Base-by-base conservation (phyloP, 2,888 invertebrate genomes). In the Heliconius sara region DNA sequence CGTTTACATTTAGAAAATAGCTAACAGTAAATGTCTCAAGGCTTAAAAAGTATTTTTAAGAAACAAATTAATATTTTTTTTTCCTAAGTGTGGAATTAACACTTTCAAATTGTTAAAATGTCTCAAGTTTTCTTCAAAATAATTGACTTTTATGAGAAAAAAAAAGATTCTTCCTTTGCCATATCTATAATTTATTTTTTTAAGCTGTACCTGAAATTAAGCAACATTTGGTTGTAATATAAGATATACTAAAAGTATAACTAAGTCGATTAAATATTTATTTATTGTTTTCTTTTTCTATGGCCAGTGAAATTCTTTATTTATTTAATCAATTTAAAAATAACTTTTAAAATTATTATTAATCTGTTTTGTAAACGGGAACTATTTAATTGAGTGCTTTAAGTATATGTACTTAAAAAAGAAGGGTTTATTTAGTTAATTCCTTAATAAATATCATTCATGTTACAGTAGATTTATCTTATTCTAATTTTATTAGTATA, bases 1-100 rank as follows among this genome's bases (percentile, higher is more conserved):
- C 73, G 73, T 78, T 73, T 67, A 74, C 73, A 67, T 78, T 78
- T 78, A 78, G 73, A 73, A 78, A 78, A 74, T 78, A 73, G 67
- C 39, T 47, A 47, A 52, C 47, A 1, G 12, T 47, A 13, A 25
- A 6, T 6, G 25, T 25, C 47, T 47, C 47, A 47, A 47, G 6
- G 0, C 47, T 47, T 16, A 47, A 16, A 16, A 47, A 5, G 5
- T 1, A 16, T 47, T 47, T 5, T 47, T 5, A 1, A 47, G 47
- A 47, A 47, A 47, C 47, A 47, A 16, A 47, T 47, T 1, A 47
- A 47, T 6, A 34, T 16, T 3, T 47, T 47, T 5, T 47, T 47
- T 47, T 47, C 47, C 47, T 16, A 47, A 16, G 16, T 47, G 47
- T 47, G 16, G 47, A 47, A 47, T 6, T 6, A 47, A 16, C 16